Evolutionary conservation across 1,140 invertebrate species (phyloP).

Genomic region (Acromyrmex echinatior): DNA sequence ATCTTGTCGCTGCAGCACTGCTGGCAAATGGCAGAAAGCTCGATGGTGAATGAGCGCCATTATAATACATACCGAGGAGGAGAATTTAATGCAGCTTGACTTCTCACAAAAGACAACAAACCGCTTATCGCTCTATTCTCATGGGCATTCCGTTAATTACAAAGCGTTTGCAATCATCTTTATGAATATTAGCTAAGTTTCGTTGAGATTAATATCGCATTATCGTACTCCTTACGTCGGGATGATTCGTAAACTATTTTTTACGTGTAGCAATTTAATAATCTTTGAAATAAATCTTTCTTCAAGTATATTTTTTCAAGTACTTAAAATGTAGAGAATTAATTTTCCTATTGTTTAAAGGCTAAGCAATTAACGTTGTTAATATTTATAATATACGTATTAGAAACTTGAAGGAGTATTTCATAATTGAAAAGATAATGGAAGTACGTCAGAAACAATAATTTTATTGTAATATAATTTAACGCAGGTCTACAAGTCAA

Average conservation of each 20-base stretch:
- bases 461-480: constrained; percentile 22
- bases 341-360: background rate
- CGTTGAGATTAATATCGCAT: background rate
- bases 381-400: background rate
- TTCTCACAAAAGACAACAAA: constrained; percentile 28
- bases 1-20: background rate
- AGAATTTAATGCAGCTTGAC: constrained; percentile 36
- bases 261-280: background rate
- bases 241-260: background rate
- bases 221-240: background rate
- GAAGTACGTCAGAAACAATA: background rate
- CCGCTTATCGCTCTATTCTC: constrained; percentile 27
- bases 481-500: background rate
- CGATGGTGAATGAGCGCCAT: background rate
- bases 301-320: background rate
- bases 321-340: background rate
- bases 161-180: constrained; percentile 15
- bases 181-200: constrained; percentile 30
- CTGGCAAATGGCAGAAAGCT: background rate
- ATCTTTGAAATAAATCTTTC: background rate
- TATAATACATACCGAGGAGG: constrained; percentile 6
- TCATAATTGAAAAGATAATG: background rate
- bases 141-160: constrained; percentile 21
- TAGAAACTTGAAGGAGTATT: background rate
- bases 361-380: background rate